These are phyloP conservation scores for Harpagifer antarcticus DNA, from an alignment of 2,797 vertebrate genomes.

Conservation along the genomic window DNA sequence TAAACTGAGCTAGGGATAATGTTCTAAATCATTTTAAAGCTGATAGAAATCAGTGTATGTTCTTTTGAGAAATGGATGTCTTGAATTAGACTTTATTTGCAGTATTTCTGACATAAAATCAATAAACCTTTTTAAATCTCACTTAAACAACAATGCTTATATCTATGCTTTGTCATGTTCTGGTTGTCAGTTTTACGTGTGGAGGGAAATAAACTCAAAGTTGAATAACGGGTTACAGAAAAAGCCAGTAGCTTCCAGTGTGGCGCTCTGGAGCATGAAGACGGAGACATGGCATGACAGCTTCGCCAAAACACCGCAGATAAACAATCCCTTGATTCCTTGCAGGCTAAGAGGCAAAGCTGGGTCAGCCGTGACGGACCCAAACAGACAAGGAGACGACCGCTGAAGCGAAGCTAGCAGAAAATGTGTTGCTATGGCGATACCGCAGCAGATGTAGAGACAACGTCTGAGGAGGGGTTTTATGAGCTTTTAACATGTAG, in stretches of 20 bases:
- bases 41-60: not conserved
- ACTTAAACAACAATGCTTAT: not conserved
- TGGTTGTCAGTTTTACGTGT: not conserved
- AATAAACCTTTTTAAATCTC: not conserved
- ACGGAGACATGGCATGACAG: conserved; percentile 30
- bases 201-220: conserved; percentile 8
- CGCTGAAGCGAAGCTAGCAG: conserved; percentile 2
- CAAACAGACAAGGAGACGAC: conserved; percentile 34
- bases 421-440: not conserved
- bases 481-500: not conserved
- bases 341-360: not conserved
- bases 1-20: too few relatives aligned
- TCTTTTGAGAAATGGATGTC: not conserved
- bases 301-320: not conserved
- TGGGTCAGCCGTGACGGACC: conserved; percentile 40
- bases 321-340: not conserved
- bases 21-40: not conserved
- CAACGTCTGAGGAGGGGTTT: not conserved
- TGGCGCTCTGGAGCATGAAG: not conserved
- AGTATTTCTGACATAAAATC: not conserved
- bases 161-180: not conserved
- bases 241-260: conserved; percentile 15
- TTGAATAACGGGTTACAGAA: not conserved
- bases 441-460: not conserved
- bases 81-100: not conserved